Conservation (phyloP, 2,888 invertebrate genomes). For the Camptogramma bilineatum region DNA sequence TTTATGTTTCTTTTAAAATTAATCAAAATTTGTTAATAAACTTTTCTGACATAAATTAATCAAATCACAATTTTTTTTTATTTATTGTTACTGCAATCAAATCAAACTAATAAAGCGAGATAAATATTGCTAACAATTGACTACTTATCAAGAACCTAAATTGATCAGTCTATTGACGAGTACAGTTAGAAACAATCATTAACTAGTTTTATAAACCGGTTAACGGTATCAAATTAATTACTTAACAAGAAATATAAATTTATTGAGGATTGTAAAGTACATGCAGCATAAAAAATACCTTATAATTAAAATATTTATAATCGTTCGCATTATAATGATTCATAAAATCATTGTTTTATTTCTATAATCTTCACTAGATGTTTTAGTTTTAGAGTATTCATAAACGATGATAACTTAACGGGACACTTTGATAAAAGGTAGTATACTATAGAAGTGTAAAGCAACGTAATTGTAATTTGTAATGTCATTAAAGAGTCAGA, state of each 20-base stretch:
- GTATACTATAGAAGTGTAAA: no score
- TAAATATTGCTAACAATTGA: conserved; percentile 5
- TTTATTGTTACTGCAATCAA: neutral
- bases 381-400: no score
- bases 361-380: no score
- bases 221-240: conserved; percentile 23
- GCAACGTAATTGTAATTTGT: neutral
- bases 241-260: conserved; percentile 26
- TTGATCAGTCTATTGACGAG: conserved; percentile 22
- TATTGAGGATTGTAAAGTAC: conserved; percentile 15
- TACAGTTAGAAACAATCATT: conserved; percentile 25
- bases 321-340: neutral
- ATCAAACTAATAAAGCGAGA: neutral
- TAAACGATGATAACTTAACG: no score
- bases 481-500: neutral
- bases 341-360: no score
- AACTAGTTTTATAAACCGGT: conserved; percentile 24
- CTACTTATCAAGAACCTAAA: conserved; percentile 19
- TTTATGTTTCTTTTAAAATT: no score
- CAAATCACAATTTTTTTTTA: no score
- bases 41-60: no score
- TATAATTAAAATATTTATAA: neutral
- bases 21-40: no score
- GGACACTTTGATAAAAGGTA: no score
- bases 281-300: neutral